phyloP scores from a whole-genome alignment of 1,140 invertebrate species.

The Drosophila nigrodunni region DNA sequence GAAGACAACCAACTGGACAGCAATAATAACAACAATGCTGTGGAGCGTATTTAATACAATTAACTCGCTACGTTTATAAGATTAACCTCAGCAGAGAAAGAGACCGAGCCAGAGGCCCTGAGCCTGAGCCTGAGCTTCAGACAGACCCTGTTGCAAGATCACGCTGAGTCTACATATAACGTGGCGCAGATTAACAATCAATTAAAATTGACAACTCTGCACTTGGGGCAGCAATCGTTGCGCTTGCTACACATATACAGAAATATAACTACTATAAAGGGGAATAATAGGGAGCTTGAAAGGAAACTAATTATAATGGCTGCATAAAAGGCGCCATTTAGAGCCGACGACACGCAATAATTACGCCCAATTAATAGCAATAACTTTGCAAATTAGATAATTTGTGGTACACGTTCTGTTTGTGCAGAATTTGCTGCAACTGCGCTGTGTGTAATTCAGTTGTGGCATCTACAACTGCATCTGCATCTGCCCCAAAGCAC shows the following conservation, averaged over 20 bases:
- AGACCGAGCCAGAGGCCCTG: constrained; percentile 4
- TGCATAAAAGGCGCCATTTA: constrained; percentile 81
- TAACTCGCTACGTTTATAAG: constrained; percentile 77
- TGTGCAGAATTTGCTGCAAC: constrained; percentile 8
- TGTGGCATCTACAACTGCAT: constrained; percentile 6
- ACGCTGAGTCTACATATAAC: constrained; percentile 41
- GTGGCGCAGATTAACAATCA: constrained; percentile 78
- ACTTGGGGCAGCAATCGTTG: constrained; percentile 14
- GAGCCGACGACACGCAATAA: constrained; percentile 77
- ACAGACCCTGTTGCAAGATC: constrained; percentile 53
- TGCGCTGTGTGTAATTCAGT: constrained; percentile 51
- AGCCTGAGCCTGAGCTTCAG: not conserved
- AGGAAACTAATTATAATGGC: constrained; percentile 77
- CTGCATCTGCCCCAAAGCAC: constrained; percentile 33
- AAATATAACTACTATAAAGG: too few species aligned
- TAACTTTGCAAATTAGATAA: constrained; percentile 83
- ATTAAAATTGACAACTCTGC: constrained; percentile 80
- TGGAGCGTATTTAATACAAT: constrained; percentile 82
- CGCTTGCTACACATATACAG: not conserved
- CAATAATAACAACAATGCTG: constrained; percentile 54
- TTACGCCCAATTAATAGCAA: constrained; percentile 82
- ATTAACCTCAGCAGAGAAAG: constrained; percentile 63
- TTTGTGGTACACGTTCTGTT: constrained; percentile 57
- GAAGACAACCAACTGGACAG: constrained; percentile 11
- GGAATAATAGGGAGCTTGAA: constrained; percentile 5